Base-by-base conservation (phyloP, 2,797 vertebrate genomes). In the Florisuga fusca region DNA sequence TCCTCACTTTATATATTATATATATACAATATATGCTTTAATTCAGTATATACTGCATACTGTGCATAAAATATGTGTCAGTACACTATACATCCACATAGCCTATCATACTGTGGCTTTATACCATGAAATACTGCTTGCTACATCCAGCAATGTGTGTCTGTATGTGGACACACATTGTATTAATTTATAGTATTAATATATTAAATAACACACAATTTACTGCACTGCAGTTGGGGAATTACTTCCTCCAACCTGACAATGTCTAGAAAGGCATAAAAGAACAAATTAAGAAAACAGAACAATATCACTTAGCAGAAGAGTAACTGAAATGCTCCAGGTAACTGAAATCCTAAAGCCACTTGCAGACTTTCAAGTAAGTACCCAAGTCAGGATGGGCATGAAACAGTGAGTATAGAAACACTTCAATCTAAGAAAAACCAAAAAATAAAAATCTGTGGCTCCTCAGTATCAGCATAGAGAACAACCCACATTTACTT, bases 281-380 rank as follows among this genome's bases (percentile, higher is more conserved):
- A 57, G 34, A 59, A 16, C 6, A 38, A 53, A 58, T 62, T 63
- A 84, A 58, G 21, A 84, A 77, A 74, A 48, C 3, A 78, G 29
- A 67, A 9, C 16, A 75, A 43, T 29, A 54, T 9, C 1, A 4
- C 5, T 68, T 50, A 79, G 20, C 0, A 0, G 8, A 78, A 25
- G 14, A 22, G 27, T 45, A 31, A 84, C 12, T 22, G 21, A 80
- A 93, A 69, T 33, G 7, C 13, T 73, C 9, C 18, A 76, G 57
- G 33, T 31, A 66, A 86, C 6, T 19, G 12, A 84, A 87, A 84
- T 31, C 9, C 3, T 48, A 87, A 84, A 86, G 69, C 4, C 17
- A 27, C 25, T 19, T 27, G 4, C 14, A 66, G 74, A 75, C 31
- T 45, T 75, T 85, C 33, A 58, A 33, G 16, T 58, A 72, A 53